Evolutionary conservation across 1,140 invertebrate species (phyloP).

Genomic region (Leptopilina boulardi): DNA sequence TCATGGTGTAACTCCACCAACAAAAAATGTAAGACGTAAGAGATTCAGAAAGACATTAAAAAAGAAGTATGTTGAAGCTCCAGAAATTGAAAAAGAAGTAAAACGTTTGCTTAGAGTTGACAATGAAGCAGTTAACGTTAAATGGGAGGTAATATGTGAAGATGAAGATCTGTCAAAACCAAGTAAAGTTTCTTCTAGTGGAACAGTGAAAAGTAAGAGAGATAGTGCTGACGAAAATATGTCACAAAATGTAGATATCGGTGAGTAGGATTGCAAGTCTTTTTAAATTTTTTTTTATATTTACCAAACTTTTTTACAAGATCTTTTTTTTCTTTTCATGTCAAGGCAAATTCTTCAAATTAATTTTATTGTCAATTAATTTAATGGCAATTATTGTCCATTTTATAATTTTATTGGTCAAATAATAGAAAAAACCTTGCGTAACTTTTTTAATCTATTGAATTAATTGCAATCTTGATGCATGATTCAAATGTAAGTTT

Average conservation of each 20-base stretch:
- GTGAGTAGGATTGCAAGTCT: constrained; percentile 61
- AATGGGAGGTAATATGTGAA: constrained; percentile 95
- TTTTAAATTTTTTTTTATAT: not conserved
- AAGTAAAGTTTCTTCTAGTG: constrained; percentile 78
- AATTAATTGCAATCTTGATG: no score
- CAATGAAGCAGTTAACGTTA: constrained; percentile 92
- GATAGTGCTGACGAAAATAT: constrained; percentile 75
- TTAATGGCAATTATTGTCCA: no score
- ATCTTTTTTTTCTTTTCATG: no score
- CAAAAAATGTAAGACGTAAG: constrained; percentile 95
- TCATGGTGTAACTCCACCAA: constrained; percentile 94
- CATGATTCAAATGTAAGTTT: no score
- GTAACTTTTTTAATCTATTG: no score
- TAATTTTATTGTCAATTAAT: no score
- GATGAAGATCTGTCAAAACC: constrained; percentile 85
- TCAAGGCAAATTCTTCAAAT: no score
- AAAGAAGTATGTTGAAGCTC: constrained; percentile 97
- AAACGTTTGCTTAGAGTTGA: constrained; percentile 94
- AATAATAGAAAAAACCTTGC: no score
- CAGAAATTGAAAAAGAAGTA: constrained; percentile 98
- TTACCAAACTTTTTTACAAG: no score
- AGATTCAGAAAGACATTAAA: constrained; percentile 96
- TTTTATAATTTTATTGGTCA: no score
- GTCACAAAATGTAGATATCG: constrained; percentile 75
- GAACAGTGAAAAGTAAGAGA: constrained; percentile 77